A percentile compares a stretch with the other conserved stretches of the same genome.
Evolutionary conservation across 2,888 invertebrate species (phyloP).

Genomic region (Meloe dianella): DNA sequence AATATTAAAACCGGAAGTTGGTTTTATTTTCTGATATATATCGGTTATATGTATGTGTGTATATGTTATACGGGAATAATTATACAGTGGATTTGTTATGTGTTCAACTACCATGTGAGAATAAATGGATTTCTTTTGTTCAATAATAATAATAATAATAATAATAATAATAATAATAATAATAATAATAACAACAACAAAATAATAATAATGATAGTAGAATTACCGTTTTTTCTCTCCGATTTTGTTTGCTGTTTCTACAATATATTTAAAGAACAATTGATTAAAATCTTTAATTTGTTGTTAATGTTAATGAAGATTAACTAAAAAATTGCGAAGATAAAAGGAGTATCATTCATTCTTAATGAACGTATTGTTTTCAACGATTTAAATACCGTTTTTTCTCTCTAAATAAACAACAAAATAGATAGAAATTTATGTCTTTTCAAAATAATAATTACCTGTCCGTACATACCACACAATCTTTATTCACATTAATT

Average conservation of each 20-base stretch:
- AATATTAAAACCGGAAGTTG: slow-evolving; percentile 26
- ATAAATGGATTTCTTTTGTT: slow-evolving; percentile 10
- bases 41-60: slow-evolving; percentile 1
- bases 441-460: not conserved
- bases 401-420: not conserved
- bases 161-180: not conserved
- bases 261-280: not conserved
- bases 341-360: not conserved
- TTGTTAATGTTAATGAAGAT: slow-evolving; percentile 3
- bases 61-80: slow-evolving; percentile 23
- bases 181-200: not conserved
- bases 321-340: not conserved
- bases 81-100: slow-evolving; percentile 22
- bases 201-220: not conserved
- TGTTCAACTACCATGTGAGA: slow-evolving; percentile 3
- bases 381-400: not conserved
- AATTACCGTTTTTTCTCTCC: not conserved
- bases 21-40: slow-evolving; percentile 14
- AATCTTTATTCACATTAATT: not conserved
- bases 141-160: not conserved
- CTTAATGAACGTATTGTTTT: slow-evolving; percentile 1
- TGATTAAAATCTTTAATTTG: slow-evolving; percentile 4
- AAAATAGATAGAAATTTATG: not conserved
- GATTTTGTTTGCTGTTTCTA: not conserved
- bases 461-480: not conserved